phyloP scores from a whole-genome alignment of 2,797 vertebrate genomes.

The Rhinophrynus dorsalis region DNA sequence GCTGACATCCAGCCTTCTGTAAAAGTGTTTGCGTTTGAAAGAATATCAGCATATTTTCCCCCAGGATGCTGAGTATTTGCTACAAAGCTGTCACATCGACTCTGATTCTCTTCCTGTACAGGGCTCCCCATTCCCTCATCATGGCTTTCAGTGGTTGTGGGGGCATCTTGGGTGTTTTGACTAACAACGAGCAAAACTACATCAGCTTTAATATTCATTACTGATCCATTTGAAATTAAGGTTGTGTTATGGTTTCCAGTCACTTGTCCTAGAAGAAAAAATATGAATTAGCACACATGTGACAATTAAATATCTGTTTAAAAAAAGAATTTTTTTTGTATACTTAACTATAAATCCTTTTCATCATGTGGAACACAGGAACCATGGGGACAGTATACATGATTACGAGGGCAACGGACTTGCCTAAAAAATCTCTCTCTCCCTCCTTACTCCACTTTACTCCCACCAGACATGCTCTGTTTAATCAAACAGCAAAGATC shows the following conservation, averaged over 20 bases:
- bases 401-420: too few species aligned
- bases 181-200: slow-evolving; percentile 95
- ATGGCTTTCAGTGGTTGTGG: slow-evolving; percentile 40
- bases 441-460: too few species aligned
- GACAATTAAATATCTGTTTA: slow-evolving; percentile 44
- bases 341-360: too few species aligned
- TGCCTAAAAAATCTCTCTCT: too few species aligned
- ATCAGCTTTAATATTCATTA: slow-evolving; percentile 97
- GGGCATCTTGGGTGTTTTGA: slow-evolving; percentile 80
- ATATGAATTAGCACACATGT: too few species aligned
- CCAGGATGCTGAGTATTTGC: slow-evolving; percentile 68
- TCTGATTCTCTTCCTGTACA: slow-evolving; percentile 85
- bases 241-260: slow-evolving; percentile 95
- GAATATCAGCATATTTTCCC: slow-evolving; percentile 55
- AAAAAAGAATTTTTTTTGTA: not conserved
- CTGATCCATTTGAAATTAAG: slow-evolving; percentile 94
- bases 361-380: too few species aligned
- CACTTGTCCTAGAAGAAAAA: slow-evolving; percentile 79
- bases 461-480: too few species aligned
- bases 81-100: slow-evolving; percentile 75
- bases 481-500: too few species aligned
- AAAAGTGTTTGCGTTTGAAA: not conserved
- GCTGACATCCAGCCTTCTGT: not conserved
- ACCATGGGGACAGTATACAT: too few species aligned
- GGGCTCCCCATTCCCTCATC: slow-evolving; percentile 81